phyloP scores from a whole-genome alignment of 2,113 vertebrate genomes.

The Ictalurus punctatus region DNA sequence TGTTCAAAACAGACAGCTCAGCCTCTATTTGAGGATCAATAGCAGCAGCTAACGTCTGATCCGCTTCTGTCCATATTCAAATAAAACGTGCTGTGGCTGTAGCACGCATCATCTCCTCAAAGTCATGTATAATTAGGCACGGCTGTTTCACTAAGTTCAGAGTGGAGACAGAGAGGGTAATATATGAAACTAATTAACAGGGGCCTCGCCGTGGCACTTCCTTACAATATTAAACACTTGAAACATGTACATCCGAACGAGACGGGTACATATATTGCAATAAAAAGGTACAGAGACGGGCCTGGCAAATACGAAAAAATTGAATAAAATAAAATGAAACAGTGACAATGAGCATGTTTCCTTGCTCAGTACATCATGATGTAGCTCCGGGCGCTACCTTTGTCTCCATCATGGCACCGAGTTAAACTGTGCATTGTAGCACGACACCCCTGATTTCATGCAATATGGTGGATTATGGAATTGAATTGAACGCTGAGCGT shows the following conservation, averaged over 20 bases:
- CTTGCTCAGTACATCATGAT: conserved; percentile 63
- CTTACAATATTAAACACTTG: conserved; percentile 50
- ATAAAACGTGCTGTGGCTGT: conserved; percentile 61
- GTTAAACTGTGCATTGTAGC: conserved; percentile 74
- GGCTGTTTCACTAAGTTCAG: conserved; percentile 51
- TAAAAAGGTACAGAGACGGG: conserved; percentile 53
- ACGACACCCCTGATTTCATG: conserved; percentile 76
- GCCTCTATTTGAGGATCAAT: conserved; percentile 72
- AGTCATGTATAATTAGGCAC: conserved; percentile 66
- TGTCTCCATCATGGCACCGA: conserved; percentile 73
- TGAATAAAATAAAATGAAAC: conserved; percentile 67
- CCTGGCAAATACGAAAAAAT: conserved; percentile 64
- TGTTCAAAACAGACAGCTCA: conserved; percentile 61
- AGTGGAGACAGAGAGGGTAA: conserved; percentile 44
- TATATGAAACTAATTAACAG: conserved; percentile 59
- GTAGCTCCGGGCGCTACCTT: conserved; percentile 74
- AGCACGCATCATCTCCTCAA: conserved; percentile 62
- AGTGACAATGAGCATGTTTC: conserved; percentile 56
- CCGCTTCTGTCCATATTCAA: conserved; percentile 71
- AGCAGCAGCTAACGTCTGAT: conserved; percentile 70
- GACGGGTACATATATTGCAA: conserved; percentile 50
- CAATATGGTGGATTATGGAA: conserved; percentile 75
- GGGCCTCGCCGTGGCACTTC: conserved; percentile 37
- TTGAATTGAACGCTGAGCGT: conserved; percentile 72
- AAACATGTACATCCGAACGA: conserved; percentile 39